phyloP scores from a whole-genome alignment of 2,113 vertebrate genomes.

The Pao palembangensis region DNA sequence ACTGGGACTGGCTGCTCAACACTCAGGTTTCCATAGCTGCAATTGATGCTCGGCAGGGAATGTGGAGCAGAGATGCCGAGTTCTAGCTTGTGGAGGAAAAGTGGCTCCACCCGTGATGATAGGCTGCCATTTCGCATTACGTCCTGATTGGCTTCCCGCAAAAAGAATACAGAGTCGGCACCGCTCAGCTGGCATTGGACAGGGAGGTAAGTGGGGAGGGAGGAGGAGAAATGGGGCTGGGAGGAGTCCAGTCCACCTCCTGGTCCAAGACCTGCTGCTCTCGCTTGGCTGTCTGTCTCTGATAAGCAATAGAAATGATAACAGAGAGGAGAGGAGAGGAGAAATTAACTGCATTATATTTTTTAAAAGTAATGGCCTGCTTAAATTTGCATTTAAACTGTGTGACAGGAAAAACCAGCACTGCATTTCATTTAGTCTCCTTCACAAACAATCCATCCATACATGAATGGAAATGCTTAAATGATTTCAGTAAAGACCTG shows the following conservation, averaged over 20 bases:
- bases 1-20: conserved; percentile 76
- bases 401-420: too few relatives aligned
- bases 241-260: conserved; percentile 48
- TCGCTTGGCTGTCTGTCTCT: conserved; percentile 77
- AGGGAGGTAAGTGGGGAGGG: conserved; percentile 85
- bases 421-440: not conserved
- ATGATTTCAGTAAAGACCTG: too few relatives aligned
- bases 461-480: too few relatives aligned
- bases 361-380: too few relatives aligned
- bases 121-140: conserved; percentile 90
- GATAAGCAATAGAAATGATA: not conserved
- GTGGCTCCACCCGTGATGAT: conserved; percentile 81
- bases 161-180: conserved; percentile 83
- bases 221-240: conserved; percentile 81
- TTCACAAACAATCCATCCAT: too few relatives aligned
- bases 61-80: conserved; percentile 63
- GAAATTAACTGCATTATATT: not conserved
- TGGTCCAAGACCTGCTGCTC: conserved; percentile 57
- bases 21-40: conserved; percentile 86
- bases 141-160: conserved; percentile 91
- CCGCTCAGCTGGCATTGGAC: conserved; percentile 77
- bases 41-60: conserved; percentile 79
- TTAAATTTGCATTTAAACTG: too few relatives aligned
- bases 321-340: not conserved
- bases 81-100: conserved; percentile 83